Base-by-base conservation (phyloP, 1,140 invertebrate species). In the Pararge aegeria region DNA sequence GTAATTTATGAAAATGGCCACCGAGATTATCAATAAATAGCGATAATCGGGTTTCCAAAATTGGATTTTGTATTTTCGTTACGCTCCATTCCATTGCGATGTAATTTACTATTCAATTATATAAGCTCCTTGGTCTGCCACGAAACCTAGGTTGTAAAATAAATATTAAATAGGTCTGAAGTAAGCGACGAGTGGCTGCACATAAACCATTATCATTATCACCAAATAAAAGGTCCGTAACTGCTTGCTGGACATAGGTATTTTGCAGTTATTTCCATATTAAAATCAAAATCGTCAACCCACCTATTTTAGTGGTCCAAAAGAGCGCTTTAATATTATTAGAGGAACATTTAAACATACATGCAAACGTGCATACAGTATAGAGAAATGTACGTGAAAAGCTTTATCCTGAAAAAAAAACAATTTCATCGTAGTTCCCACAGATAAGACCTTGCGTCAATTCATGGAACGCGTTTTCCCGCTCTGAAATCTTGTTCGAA, bases 401-500 rank as follows among this genome's bases (percentile, higher is more conserved):
- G 42, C 24, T 55, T 55, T 65, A 53, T 40, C 38, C 50, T 60
- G 58, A 61, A 66, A 58, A 54, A 53, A 38, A 46, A 30, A 56
- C 10, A 2, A 18, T 21, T 46, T 3, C 42, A 55, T 49, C 38
- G 72, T 56, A 76, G 73, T 74, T 61, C 64, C 68, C 71, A 66
- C 71, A 10, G 30, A 3, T 12, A 24, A 24, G 24, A 24, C 24
- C 30, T 10, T 34, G 30, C 7, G 30, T n/a, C 30, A 2, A 34
- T 34, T 34, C 30, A 34, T 34, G n/a, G 10, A 34, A 4, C 73
- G 56, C 59, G 63, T 46, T 73, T 68, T 71, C 66, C 69, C 68
- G 74, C 67, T 62, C 55, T 69, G 59, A 29, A 65, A 58, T 64
- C 66, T 69, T 73, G 69, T 71, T 20, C 75, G 55, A 74, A 79